Conservation (phyloP, 2,113 vertebrate species). For the Callipepla californica region DNA sequence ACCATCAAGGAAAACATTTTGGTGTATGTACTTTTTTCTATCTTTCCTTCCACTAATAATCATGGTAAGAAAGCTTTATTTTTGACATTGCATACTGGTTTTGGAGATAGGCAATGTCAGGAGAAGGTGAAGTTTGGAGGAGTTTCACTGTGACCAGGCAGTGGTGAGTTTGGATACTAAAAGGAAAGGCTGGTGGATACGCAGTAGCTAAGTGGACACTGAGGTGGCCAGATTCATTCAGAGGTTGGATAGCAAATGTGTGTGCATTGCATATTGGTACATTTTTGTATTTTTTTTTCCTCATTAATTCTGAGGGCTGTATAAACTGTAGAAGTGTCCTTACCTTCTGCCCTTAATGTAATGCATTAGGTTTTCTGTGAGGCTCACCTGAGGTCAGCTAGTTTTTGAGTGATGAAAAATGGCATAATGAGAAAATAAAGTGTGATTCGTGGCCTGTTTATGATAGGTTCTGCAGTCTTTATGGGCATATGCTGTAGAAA, state of each 20-base stretch:
- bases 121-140: background rate
- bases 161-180: background rate
- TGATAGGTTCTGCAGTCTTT: conserved; percentile 35
- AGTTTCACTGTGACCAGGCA: background rate
- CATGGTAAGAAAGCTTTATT: background rate
- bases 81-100: background rate
- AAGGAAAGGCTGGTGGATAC: background rate
- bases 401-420: background rate
- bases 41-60: background rate
- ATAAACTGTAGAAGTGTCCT: background rate
- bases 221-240: background rate
- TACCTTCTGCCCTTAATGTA: background rate
- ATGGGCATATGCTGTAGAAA: conserved; percentile 40
- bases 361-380: conserved; percentile 12
- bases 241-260: background rate
- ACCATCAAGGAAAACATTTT: background rate
- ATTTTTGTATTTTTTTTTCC: background rate
- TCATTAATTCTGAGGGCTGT: background rate
- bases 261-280: background rate
- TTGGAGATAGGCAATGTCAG: background rate
- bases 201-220: background rate
- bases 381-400: conserved; percentile 9
- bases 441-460: conserved; percentile 18
- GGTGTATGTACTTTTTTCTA: background rate
- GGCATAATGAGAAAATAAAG: conserved; percentile 45